Base-by-base conservation (phyloP, 1,140 invertebrate species). In the Tetraneura akinire region DNA sequence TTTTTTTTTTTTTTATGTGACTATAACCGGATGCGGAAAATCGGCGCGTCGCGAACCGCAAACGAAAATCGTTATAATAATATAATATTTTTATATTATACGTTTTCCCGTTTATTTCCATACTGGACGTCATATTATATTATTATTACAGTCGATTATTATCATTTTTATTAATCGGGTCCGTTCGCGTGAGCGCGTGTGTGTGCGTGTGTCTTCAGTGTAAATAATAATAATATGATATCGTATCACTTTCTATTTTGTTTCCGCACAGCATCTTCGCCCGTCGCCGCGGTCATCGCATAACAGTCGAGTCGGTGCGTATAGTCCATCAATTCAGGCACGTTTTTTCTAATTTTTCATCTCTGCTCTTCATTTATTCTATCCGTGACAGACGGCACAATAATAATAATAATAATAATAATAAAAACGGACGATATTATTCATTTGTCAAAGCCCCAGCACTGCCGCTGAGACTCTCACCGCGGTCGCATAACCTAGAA, bases 381-480 rank as follows among this genome's bases (percentile, higher is more conserved):
- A 32, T 57, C 18, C 32, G 49, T 37, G 18, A 37, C 49, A 42
- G 73, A 76, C 26, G 53, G 49, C 51, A 57, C 53, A 57, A 74
- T 74, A 21, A 21, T n/a, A 64, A 18, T 37, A 26, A 18, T n/a
- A n/a, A 57, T 13, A 13, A 11, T 9, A 57, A 11, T 6, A 23
- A 66, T 49, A 21, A 21, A 21, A 32, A 9, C n/a, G n/a, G 29
- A 74, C 45, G 16, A 74, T 57, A 74, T 42, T 21, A 76, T 76
- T 57, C 26, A 76, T 76, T 76, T 76, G 73, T 76, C 53, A 76
- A 76, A 76, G n/a, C 42, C 73, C 29, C 57, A 29, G 57, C 32
- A 45, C 32, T 32, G 32, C 32, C 21, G 51, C 8, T 37, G 53
- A 11, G n/a, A 57, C 73, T 76, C 73, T 76, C 73, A 53, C 73